These are phyloP conservation scores for Pherbina coryleti DNA, from an alignment of 2,888 invertebrate genomes.

Conservation along the genomic window DNA sequence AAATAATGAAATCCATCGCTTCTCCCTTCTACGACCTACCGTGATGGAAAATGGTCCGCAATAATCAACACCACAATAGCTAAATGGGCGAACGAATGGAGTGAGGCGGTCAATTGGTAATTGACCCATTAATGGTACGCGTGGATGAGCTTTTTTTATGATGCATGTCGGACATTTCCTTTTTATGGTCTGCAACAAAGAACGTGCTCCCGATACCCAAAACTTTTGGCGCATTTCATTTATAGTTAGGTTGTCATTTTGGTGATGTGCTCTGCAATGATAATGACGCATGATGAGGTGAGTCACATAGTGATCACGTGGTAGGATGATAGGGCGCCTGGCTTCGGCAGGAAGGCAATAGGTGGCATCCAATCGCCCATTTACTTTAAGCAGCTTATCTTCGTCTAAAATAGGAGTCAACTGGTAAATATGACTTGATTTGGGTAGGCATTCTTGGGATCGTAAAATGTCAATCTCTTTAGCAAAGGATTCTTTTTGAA, in stretches of 20 bases:
- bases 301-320: background rate
- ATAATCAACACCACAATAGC: background rate
- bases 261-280: background rate
- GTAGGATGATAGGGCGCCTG: background rate
- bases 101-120: slow-evolving; percentile 31
- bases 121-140: slow-evolving; percentile 38
- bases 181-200: background rate
- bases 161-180: background rate
- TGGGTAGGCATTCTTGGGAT: background rate
- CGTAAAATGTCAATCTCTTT: background rate
- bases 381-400: background rate
- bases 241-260: background rate
- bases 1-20: background rate
- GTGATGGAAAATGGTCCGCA: background rate
- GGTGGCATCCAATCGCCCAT: background rate
- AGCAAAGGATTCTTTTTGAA: background rate
- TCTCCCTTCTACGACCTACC: background rate
- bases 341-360: background rate
- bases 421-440: background rate
- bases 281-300: background rate
- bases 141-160: background rate
- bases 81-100: slow-evolving; percentile 9
- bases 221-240: background rate
- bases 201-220: background rate
- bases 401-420: background rate